Percentiles rank a stretch among this genome's conserved stretches.
Conservation (phyloP, 2,888 invertebrate genomes). For the Eucera pruinosa region DNA sequence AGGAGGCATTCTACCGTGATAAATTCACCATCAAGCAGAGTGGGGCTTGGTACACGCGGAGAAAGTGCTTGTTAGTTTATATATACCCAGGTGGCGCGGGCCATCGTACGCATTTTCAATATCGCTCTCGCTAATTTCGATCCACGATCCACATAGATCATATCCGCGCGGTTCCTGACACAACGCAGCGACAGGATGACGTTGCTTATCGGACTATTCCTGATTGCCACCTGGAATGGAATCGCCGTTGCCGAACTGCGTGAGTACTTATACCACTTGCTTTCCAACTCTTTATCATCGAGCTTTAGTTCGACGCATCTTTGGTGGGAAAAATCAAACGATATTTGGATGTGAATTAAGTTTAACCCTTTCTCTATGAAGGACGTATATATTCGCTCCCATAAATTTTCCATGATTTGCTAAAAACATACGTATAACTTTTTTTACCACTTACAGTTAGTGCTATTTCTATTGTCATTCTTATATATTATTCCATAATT, state of each 20-base stretch:
- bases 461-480: too few relatives aligned
- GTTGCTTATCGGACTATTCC: slow-evolving; percentile 60
- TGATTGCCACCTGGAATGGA: slow-evolving; percentile 57
- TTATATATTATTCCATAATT: too few relatives aligned
- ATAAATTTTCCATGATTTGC: too few relatives aligned
- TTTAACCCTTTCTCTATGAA: too few relatives aligned
- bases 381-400: too few relatives aligned
- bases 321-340: too few relatives aligned
- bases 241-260: slow-evolving; percentile 67
- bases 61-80: slow-evolving; percentile 83
- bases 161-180: slow-evolving; percentile 11
- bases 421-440: too few relatives aligned
- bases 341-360: too few relatives aligned
- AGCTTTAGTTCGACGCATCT: too few relatives aligned
- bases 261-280: slow-evolving; percentile 63
- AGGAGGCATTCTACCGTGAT: slow-evolving; percentile 81
- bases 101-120: slow-evolving; percentile 81
- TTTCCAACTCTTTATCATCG: too few relatives aligned
- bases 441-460: too few relatives aligned
- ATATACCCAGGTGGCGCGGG: slow-evolving; percentile 77
- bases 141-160: slow-evolving; percentile 28
- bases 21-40: slow-evolving; percentile 76
- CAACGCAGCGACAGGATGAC: slow-evolving; percentile 41
- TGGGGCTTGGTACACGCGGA: slow-evolving; percentile 73
- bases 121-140: slow-evolving; percentile 75